Conservation (phyloP, 2,888 invertebrate genomes). For the Tenthredo amoena region DNA sequence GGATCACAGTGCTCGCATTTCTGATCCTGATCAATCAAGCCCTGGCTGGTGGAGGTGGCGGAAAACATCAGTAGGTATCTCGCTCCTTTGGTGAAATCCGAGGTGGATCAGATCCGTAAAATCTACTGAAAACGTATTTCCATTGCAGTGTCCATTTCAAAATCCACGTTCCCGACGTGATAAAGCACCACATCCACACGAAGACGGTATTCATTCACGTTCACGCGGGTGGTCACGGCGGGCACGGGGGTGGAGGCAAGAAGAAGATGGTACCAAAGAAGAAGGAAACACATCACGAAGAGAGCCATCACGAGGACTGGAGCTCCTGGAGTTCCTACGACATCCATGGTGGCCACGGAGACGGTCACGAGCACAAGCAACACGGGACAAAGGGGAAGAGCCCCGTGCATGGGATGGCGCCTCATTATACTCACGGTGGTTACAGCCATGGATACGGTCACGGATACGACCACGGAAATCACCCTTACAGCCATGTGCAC, state of each 20-base stretch:
- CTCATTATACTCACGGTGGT: constrained; percentile 56
- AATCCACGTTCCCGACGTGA: constrained; percentile 82
- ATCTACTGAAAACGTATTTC: not conserved
- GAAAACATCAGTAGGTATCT: constrained; percentile 68
- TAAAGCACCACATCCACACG: constrained; percentile 82
- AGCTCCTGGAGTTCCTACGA: constrained; percentile 75
- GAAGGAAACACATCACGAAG: constrained; percentile 77
- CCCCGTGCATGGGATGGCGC: constrained; percentile 48
- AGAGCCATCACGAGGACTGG: constrained; percentile 76
- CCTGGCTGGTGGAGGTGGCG: constrained; percentile 59
- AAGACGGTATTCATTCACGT: constrained; percentile 82
- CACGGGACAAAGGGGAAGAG: constrained; percentile 30
- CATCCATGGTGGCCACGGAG: constrained; percentile 75
- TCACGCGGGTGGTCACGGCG: constrained; percentile 77
- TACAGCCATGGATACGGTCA: constrained; percentile 69
- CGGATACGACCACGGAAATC: constrained; percentile 66
- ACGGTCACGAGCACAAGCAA: constrained; percentile 72
- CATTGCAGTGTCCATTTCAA: constrained; percentile 81
- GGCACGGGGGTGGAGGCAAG: constrained; percentile 62
- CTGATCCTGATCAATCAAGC: constrained; percentile 60
- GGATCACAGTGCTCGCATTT: constrained; percentile 59
- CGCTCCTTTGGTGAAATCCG: not conserved
- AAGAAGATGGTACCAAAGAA: constrained; percentile 62
- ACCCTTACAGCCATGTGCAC: not conserved
- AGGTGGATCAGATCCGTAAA: not conserved